A percentile compares a stretch with the other conserved stretches of the same genome.
Conservation (phyloP, 2,113 vertebrate genomes). For the Chaetodon trifascialis region DNA sequence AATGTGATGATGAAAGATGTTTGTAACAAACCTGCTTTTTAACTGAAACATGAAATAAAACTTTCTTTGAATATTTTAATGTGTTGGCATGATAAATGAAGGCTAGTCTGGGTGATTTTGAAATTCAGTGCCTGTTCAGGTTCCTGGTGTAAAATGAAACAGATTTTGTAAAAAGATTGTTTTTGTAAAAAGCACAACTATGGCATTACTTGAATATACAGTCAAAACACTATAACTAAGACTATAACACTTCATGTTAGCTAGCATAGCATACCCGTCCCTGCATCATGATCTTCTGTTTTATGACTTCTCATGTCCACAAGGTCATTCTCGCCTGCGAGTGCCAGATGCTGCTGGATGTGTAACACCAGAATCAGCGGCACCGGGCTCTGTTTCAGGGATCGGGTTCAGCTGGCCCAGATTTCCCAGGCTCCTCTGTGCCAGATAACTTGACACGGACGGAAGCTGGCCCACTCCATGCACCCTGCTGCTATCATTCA, state of each 20-base stretch:
- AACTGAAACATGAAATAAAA: constrained; percentile 44
- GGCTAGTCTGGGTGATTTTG: background rate
- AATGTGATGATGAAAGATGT: constrained; percentile 57
- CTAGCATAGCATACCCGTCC: background rate
- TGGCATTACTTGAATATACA: background rate
- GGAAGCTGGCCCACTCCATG: constrained; percentile 25
- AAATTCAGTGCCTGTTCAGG: background rate
- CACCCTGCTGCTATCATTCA: constrained; percentile 69
- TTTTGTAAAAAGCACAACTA: background rate
- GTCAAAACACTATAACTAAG: background rate
- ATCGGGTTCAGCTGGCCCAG: constrained; percentile 76
- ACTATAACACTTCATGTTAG: background rate
- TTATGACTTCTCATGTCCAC: constrained; percentile 18
- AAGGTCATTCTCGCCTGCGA: constrained; percentile 50
- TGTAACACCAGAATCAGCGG: constrained; percentile 60
- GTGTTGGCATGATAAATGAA: background rate
- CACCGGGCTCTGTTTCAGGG: constrained; percentile 69
- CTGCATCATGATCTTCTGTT: background rate
- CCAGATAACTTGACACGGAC: constrained; percentile 74
- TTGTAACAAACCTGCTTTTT: constrained; percentile 36
- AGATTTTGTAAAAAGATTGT: background rate
- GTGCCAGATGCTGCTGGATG: constrained; percentile 50
- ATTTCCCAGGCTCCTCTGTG: constrained; percentile 66
- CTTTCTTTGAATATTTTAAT: constrained; percentile 4
- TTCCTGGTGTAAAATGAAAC: background rate